phyloP scores from a whole-genome alignment of 2,797 vertebrate species.

The Pogonophryne albipinna region DNA sequence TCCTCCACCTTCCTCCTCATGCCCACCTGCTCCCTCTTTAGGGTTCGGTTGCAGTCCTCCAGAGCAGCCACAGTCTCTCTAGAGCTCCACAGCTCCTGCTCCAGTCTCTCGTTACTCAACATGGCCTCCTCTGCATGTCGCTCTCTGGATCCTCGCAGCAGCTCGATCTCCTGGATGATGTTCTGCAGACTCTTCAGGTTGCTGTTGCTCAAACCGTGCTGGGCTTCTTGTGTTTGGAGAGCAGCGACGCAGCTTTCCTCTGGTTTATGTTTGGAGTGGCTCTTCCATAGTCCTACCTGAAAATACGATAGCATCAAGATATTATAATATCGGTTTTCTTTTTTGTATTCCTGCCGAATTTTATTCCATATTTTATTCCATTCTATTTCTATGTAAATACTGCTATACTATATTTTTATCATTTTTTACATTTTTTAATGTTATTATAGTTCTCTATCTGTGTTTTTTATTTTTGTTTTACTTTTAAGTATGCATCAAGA shows the following conservation, averaged over 20 bases:
- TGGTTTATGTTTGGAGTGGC: slow-evolving; percentile 85
- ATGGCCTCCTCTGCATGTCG: slow-evolving; percentile 87
- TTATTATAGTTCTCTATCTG: no score
- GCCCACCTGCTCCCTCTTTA: slow-evolving; percentile 88
- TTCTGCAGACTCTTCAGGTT: slow-evolving; percentile 82
- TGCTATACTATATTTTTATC: no score
- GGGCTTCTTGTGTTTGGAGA: slow-evolving; percentile 64
- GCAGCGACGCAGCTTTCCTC: slow-evolving; percentile 83
- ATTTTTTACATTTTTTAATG: no score
- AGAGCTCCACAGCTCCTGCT: slow-evolving; percentile 87
- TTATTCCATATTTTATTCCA: no score
- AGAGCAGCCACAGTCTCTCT: slow-evolving; percentile 82
- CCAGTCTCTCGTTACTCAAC: slow-evolving; percentile 86
- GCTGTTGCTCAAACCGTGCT: slow-evolving; percentile 42
- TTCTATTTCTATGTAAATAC: no score
- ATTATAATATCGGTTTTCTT: no score
- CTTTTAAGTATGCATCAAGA: no score
- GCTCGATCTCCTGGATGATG: slow-evolving; percentile 86
- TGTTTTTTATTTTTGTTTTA: no score
- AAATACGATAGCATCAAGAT: not conserved
- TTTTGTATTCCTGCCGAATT: no score
- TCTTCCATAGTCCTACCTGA: slow-evolving; percentile 94
- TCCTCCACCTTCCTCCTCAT: slow-evolving; percentile 92
- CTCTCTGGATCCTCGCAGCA: slow-evolving; percentile 84
- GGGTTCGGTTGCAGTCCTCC: slow-evolving; percentile 87